These are phyloP conservation scores for Procambarus virginalis DNA, from an alignment of 1,140 invertebrate genomes.

Conservation along the genomic window DNA sequence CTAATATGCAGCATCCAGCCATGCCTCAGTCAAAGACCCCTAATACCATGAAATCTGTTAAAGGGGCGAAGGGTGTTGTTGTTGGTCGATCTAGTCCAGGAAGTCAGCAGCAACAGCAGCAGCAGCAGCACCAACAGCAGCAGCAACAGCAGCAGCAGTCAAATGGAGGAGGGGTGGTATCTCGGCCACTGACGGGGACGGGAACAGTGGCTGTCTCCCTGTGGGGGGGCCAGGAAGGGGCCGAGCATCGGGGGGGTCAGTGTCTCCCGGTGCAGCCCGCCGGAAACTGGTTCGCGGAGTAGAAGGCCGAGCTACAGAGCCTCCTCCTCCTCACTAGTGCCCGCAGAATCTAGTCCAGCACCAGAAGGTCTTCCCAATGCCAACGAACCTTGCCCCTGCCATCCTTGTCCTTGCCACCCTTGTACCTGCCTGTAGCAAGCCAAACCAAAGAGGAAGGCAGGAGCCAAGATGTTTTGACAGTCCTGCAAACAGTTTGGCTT, in stretches of 20 bases:
- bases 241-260: constrained; percentile 54
- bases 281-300: constrained; percentile 77
- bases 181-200: constrained; percentile 61
- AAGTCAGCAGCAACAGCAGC: constrained; percentile 53
- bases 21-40: constrained; percentile 47
- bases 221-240: constrained; percentile 65
- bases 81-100: constrained; percentile 65
- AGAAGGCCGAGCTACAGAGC: constrained; percentile 77
- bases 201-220: constrained; percentile 58
- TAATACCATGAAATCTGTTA: constrained; percentile 64
- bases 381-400: constrained; percentile 60
- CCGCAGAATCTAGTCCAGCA: constrained; percentile 62
- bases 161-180: constrained; percentile 65
- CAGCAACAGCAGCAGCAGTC: constrained; percentile 64
- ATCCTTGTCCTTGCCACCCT: constrained; percentile 51
- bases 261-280: constrained; percentile 72
- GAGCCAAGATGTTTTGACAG: not conserved
- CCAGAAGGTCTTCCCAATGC: constrained; percentile 40
- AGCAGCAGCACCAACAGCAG: constrained; percentile 35
- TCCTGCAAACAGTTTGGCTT: constrained; percentile 23
- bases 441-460: constrained; percentile 37
- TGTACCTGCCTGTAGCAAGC: constrained; percentile 56
- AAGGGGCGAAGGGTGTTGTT: constrained; percentile 56
- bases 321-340: constrained; percentile 77
- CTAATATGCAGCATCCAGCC: constrained; percentile 32